phyloP scores from a whole-genome alignment of 1,140 invertebrate species.

The Paracyclopina nana region DNA sequence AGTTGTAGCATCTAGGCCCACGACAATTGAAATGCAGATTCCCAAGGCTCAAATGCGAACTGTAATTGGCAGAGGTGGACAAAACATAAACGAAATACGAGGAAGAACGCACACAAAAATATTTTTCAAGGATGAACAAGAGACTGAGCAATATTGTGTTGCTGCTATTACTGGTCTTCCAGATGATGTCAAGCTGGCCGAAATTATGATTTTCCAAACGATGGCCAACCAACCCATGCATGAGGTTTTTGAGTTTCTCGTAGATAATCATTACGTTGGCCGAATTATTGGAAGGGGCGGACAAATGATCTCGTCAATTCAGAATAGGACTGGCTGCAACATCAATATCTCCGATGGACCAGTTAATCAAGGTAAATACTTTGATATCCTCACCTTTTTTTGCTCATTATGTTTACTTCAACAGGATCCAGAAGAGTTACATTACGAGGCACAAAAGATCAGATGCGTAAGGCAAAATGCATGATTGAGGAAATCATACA shows the following conservation, averaged over 20 bases:
- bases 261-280: not conserved
- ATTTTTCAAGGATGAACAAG: conserved; percentile 9
- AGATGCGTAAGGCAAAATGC: not conserved
- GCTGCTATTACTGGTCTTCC: conserved; percentile 2
- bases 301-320: not conserved
- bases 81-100: conserved; percentile 7
- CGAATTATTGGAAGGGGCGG: conserved; percentile 2
- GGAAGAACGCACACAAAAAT: conserved; percentile 5
- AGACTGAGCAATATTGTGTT: not conserved
- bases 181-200: conserved; percentile 2
- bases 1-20: too few relatives aligned
- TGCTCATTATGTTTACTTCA: too few relatives aligned
- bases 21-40: too few relatives aligned
- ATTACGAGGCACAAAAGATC: conserved; percentile 10
- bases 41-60: not conserved
- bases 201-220: conserved; percentile 10
- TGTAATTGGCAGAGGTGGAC: conserved; percentile 4
- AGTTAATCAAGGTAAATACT: not conserved
- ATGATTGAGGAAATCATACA: not conserved
- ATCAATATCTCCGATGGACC: not conserved
- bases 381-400: too few relatives aligned
- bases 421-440: not conserved
- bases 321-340: conserved; percentile 4
- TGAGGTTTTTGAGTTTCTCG: not conserved
- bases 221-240: conserved; percentile 7